phyloP scores from a whole-genome alignment of 2,113 vertebrate species.

The Shinisaurus crocodilurus region DNA sequence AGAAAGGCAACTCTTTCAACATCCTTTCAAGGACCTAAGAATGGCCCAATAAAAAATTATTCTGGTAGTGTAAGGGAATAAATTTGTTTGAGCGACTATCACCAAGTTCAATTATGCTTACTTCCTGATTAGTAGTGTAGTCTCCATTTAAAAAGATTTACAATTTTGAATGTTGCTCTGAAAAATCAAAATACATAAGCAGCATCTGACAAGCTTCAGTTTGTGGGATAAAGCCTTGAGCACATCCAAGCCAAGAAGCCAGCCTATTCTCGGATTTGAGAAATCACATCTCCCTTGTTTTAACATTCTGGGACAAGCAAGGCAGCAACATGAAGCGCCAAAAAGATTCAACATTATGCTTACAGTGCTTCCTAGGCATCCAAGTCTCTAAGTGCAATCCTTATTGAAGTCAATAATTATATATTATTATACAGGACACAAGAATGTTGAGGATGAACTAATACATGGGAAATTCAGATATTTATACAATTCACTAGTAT shows the following conservation, averaged over 20 bases:
- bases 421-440: not conserved
- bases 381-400: not conserved
- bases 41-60: not conserved
- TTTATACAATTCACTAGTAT: not conserved
- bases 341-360: not conserved
- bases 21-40: not conserved
- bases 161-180: too few relatives aligned
- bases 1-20: not conserved
- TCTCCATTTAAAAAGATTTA: not conserved
- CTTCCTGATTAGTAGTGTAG: not conserved
- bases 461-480: not conserved
- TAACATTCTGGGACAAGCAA: not conserved
- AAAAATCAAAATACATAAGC: not conserved
- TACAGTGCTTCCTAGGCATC: not conserved
- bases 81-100: not conserved
- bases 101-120: not conserved
- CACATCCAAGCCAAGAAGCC: not conserved
- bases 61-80: not conserved
- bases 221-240: not conserved
- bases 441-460: not conserved
- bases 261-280: not conserved
- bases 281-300: not conserved
- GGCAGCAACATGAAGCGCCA: not conserved
- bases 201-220: not conserved
- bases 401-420: not conserved